Evolutionary conservation across 2,113 vertebrate species (phyloP), one percentile per base, ranked within the genome.

Genomic region (Thermophis baileyi): DNA sequence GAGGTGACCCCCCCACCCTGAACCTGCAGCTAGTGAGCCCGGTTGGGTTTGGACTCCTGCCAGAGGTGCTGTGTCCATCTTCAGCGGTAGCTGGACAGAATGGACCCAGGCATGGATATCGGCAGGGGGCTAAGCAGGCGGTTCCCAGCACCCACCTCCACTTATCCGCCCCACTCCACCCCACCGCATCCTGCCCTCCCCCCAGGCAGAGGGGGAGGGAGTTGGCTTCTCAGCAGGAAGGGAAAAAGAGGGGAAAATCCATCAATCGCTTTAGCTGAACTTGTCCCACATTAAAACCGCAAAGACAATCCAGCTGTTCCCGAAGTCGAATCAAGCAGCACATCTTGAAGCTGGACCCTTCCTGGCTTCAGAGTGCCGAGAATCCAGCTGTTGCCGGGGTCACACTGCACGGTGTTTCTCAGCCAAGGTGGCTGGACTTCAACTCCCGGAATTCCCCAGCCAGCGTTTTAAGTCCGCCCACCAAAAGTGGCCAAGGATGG

Each of bases 61-160:
- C 3, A 35, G 74, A 9, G 35, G 0, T 3, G 35, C 18, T 3
- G 0, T 22, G 35, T 18, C 69, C 35, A 1, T 22, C 16, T 3
- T 40, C 74, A 44, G 74, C 40, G 3, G 69, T 1, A 3, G 74
- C 74, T 44, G 18, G 35, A 22, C 74, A 81, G 74, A 20, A 7
- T 8, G 74, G 74, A 40, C 35, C 35, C 22, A 40, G 69, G 69
- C 69, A 7, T 3, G 69, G 69, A 81, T 7, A 35, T 40, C 35
- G 69, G 18, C 18, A 40, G 69, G 18, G 35, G 69, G 69, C 18
- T 9, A 7, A 81, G 18, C 74, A 22, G 18, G 7, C 3, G 7
- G 35, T 44, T 40, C 7, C 35, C 35, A 40, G 74, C 2, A 20
- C 7, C 35, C 74, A 44, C 35, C 35, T 81, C 74, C 74, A 20